phyloP scores from a whole-genome alignment of 2,113 vertebrate genomes.

The Monarcha castaneiventris region DNA sequence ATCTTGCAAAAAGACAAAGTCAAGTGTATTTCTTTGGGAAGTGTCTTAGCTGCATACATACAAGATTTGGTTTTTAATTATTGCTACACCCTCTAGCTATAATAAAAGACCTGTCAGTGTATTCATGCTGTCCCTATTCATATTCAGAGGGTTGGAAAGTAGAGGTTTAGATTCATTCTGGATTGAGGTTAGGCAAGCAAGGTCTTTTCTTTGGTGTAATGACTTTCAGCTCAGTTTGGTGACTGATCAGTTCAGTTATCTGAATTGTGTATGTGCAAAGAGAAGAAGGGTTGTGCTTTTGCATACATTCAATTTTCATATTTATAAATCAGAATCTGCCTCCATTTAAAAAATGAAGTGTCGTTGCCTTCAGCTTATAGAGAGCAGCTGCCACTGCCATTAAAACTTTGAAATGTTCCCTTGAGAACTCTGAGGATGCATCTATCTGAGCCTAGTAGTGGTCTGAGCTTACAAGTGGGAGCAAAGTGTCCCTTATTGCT shows the following conservation, averaged over 20 bases:
- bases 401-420: constrained; percentile 56
- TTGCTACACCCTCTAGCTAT: constrained; percentile 50
- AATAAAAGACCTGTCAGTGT: constrained; percentile 15
- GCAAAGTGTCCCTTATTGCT: constrained; percentile 26
- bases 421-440: constrained; percentile 27
- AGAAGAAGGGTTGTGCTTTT: constrained; percentile 27
- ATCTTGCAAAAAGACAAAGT: constrained; percentile 43
- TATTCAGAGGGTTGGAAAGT: constrained; percentile 19
- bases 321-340: constrained; percentile 57
- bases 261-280: constrained; percentile 29
- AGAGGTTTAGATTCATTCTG: constrained; percentile 35
- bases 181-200: constrained; percentile 45
- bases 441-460: constrained; percentile 16
- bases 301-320: constrained; percentile 38
- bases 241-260: constrained; percentile 37
- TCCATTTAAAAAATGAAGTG: constrained; percentile 41
- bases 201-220: constrained; percentile 4
- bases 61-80: constrained; percentile 66
- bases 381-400: constrained; percentile 45
- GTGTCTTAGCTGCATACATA: constrained; percentile 5
- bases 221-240: constrained; percentile 38
- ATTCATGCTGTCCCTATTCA: constrained; percentile 17
- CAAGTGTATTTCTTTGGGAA: constrained; percentile 28
- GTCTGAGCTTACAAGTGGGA: constrained; percentile 44
- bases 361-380: constrained; percentile 28